phyloP scores from a whole-genome alignment of 2,888 invertebrate genomes.

The Lymantria dispar region DNA sequence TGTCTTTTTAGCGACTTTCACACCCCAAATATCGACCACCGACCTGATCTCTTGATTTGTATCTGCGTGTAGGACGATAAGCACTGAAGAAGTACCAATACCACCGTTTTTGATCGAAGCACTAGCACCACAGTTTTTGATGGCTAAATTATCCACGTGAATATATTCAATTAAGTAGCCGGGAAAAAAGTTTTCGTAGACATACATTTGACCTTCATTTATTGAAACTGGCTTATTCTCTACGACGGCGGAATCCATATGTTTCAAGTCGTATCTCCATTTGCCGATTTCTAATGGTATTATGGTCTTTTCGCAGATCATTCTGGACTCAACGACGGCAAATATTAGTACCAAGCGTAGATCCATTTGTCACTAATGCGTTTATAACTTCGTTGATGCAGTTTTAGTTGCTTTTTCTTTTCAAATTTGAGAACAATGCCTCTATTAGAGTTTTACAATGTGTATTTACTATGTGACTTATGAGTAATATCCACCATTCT shows the following conservation, averaged over 20 bases:
- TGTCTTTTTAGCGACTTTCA: constrained; percentile 20
- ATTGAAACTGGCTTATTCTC: constrained; percentile 59
- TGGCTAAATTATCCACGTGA: constrained; percentile 64
- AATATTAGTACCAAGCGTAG: constrained; percentile 23
- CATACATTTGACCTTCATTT: constrained; percentile 62
- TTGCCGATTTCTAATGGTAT: constrained; percentile 57
- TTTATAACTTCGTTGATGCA: constrained; percentile 18
- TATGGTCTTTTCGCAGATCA: constrained; percentile 53
- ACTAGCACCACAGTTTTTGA: constrained; percentile 60
- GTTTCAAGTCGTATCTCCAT: constrained; percentile 50
- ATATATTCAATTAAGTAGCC: constrained; percentile 59
- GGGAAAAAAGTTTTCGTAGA: constrained; percentile 67
- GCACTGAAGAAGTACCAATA: constrained; percentile 46
- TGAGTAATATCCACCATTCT: too few species aligned
- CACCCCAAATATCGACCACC: constrained; percentile 70
- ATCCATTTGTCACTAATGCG: constrained; percentile 35
- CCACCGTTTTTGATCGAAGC: constrained; percentile 58
- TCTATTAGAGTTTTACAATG: neutral
- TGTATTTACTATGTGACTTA: too few species aligned
- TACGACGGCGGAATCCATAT: constrained; percentile 61
- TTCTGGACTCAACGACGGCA: constrained; percentile 30
- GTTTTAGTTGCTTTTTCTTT: neutral
- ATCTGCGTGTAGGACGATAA: constrained; percentile 59
- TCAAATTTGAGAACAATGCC: neutral
- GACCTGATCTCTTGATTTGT: constrained; percentile 62